Conservation (phyloP, 2,797 vertebrate species). For the Trachops cirrhosus region DNA sequence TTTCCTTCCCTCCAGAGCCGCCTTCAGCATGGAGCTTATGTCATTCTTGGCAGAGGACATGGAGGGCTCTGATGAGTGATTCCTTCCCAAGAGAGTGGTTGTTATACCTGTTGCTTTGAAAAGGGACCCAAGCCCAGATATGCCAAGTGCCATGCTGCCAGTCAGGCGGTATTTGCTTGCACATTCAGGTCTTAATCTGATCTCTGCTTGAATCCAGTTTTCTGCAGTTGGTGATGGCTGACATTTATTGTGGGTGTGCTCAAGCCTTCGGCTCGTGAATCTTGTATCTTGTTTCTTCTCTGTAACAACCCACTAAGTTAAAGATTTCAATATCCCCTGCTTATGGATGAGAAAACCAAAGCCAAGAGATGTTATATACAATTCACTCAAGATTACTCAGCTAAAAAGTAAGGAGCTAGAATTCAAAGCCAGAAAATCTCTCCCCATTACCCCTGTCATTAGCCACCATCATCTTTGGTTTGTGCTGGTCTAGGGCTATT, state of each 20-base stretch:
- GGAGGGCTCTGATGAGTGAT: neutral
- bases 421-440: neutral
- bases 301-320: neutral
- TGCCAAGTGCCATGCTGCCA: neutral
- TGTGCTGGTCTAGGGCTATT: neutral
- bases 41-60: neutral
- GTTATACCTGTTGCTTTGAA: neutral
- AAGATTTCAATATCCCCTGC: neutral
- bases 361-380: neutral
- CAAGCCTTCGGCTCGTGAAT: neutral
- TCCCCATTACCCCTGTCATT: too few relatives aligned
- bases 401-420: neutral
- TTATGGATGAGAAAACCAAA: neutral
- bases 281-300: neutral
- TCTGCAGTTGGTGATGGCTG: neutral
- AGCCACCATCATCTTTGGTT: neutral
- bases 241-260: neutral
- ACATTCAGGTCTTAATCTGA: neutral
- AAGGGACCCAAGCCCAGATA: neutral
- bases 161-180: rapidly evolving
- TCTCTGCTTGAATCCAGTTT: neutral
- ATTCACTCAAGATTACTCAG: neutral
- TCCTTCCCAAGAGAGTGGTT: neutral
- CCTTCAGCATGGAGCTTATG: neutral
- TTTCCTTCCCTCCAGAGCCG: neutral